phyloP scores from a whole-genome alignment of 2,797 vertebrate species.

The Propithecus perrieri region DNA sequence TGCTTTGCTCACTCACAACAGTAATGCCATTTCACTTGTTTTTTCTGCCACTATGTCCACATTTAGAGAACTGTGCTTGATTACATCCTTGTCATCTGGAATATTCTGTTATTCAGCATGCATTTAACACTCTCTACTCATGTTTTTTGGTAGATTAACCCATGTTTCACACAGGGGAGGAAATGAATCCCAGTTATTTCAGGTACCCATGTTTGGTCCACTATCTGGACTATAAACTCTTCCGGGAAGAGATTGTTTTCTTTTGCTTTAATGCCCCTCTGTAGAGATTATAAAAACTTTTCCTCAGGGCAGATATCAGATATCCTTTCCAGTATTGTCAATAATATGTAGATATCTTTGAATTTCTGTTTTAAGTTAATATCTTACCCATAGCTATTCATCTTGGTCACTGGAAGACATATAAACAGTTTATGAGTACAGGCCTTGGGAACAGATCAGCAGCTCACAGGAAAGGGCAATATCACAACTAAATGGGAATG shows the following conservation, averaged over 20 bases:
- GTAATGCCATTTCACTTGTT: neutral
- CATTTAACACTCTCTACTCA: neutral
- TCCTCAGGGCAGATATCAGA: neutral
- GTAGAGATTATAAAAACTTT: neutral
- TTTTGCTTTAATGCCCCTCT: neutral
- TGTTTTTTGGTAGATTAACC: neutral
- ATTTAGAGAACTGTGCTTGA: neutral
- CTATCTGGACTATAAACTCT: neutral
- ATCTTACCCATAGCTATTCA: neutral
- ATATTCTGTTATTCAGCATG: neutral
- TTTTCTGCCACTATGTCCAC: neutral
- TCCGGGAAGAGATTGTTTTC: neutral
- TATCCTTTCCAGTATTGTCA: conserved; percentile 6
- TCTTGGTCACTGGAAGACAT: neutral
- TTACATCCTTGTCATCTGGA: neutral
- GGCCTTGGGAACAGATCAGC: neutral
- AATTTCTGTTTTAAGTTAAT: conserved; percentile 6
- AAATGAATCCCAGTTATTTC: neutral
- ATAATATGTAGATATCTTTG: neutral
- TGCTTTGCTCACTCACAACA: neutral
- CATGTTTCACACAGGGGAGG: neutral
- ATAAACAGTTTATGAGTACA: neutral
- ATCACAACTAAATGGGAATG: neutral
- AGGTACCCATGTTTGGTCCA: neutral
- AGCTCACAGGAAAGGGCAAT: neutral